Percentiles rank a stretch among this genome's conserved stretches.
phyloP scores from a whole-genome alignment of 2,797 vertebrate species.

The Merluccius polli region DNA sequence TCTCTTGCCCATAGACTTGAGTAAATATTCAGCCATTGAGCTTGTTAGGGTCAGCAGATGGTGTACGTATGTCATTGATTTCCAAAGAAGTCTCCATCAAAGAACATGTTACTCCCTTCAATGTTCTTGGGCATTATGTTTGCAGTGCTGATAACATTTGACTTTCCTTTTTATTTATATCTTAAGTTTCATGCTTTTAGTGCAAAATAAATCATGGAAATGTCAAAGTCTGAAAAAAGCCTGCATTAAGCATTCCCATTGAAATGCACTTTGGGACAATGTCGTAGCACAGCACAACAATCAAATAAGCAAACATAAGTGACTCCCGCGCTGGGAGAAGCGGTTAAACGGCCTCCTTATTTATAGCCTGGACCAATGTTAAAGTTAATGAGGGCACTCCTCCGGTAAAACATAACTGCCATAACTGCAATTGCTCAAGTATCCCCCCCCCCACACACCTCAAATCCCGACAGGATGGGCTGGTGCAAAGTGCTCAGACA shows the following conservation, averaged over 20 bases:
- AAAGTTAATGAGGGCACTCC: neutral
- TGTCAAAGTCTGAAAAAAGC: too few relatives aligned
- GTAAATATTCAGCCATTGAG: neutral
- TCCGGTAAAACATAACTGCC: constrained; percentile 3
- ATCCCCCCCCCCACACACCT: constrained; percentile 5
- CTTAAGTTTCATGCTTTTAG: neutral
- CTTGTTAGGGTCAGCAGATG: neutral
- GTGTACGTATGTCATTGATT: neutral
- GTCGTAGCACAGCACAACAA: neutral
- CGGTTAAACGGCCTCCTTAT: neutral
- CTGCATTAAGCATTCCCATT: neutral
- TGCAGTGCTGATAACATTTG: neutral
- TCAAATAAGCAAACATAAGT: neutral
- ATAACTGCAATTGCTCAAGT: neutral
- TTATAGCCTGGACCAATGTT: neutral
- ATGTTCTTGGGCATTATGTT: neutral
- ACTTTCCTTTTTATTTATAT: neutral
- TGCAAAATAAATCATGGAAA: neutral
- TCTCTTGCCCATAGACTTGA: neutral
- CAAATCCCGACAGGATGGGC: too few relatives aligned
- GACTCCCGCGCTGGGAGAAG: neutral
- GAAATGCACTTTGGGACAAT: neutral
- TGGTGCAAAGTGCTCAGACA: too few relatives aligned
- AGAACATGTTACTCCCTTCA: neutral
- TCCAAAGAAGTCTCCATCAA: neutral